Conservation (phyloP, 2,888 invertebrate species). For the Girardia tigrina region DNA sequence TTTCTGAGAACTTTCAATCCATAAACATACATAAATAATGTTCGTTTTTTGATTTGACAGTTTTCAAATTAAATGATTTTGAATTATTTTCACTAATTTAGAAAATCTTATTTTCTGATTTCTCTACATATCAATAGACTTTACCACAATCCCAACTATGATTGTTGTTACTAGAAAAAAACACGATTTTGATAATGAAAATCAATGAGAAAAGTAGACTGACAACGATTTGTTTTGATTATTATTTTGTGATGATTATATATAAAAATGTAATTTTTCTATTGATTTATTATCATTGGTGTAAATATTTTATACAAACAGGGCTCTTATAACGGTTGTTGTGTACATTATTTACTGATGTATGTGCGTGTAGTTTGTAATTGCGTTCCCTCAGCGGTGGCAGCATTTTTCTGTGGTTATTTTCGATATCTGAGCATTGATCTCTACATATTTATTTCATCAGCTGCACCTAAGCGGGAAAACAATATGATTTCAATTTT, state of each 20-base stretch:
- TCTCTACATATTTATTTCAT: slow-evolving; percentile 23
- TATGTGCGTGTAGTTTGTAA: not conserved
- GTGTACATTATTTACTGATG: not conserved
- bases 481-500: not conserved
- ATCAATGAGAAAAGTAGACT: not conserved
- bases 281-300: not conserved
- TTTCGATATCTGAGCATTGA: slow-evolving; percentile 17
- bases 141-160: no score
- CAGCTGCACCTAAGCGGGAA: not conserved
- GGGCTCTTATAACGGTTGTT: no score
- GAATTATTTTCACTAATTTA: no score
- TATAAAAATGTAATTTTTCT: not conserved
- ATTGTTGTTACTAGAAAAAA: no score
- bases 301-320: not conserved
- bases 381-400: slow-evolving; percentile 16
- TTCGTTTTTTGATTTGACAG: no score
- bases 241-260: not conserved
- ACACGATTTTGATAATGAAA: no score
- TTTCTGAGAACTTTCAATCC: no score
- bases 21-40: no score
- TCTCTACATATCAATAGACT: no score
- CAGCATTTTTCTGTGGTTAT: not conserved
- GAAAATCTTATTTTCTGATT: no score
- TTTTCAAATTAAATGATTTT: no score
- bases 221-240: not conserved